These are phyloP conservation scores for Eremobia ochroleuca DNA, from an alignment of 2,888 invertebrate species.

Conservation along the genomic window DNA sequence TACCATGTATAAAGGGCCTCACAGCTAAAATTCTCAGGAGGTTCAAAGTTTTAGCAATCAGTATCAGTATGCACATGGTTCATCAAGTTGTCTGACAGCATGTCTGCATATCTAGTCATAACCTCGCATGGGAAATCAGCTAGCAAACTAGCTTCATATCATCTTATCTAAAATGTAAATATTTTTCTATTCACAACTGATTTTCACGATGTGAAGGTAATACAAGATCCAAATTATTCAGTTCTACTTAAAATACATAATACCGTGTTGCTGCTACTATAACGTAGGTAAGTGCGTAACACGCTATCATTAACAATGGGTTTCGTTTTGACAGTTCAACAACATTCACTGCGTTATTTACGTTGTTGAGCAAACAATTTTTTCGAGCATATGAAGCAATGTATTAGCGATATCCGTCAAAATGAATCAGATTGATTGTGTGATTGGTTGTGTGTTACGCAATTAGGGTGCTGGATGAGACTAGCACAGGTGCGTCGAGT, in stretches of 20 bases:
- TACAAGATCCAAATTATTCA: neutral
- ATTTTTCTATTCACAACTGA: conserved; percentile 1
- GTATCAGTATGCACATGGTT: neutral
- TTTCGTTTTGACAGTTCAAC: too few relatives aligned
- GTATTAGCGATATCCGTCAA: too few relatives aligned
- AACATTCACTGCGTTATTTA: too few relatives aligned
- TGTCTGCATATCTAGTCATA: neutral
- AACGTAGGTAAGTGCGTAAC: too few relatives aligned
- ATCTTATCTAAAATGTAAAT: conserved; percentile 29
- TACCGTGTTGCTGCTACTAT: neutral
- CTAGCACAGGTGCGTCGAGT: too few relatives aligned
- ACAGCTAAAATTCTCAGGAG: neutral
- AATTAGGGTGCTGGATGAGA: neutral
- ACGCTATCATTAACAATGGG: too few relatives aligned
- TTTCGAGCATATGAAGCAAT: too few relatives aligned
- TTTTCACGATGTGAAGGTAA: neutral
- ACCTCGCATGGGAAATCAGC: conserved; percentile 26
- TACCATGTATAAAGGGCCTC: too few relatives aligned
- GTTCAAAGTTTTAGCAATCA: neutral
- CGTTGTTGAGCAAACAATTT: too few relatives aligned
- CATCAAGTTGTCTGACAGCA: conserved; percentile 11
- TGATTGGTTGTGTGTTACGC: too few relatives aligned
- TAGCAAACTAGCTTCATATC: neutral
- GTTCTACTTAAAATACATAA: neutral
- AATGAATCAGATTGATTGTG: too few relatives aligned